Evolutionary conservation across 2,113 vertebrate genomes (phyloP), one percentile per base, ranked within the genome.

Genomic region (Struthidea cinerea): DNA sequence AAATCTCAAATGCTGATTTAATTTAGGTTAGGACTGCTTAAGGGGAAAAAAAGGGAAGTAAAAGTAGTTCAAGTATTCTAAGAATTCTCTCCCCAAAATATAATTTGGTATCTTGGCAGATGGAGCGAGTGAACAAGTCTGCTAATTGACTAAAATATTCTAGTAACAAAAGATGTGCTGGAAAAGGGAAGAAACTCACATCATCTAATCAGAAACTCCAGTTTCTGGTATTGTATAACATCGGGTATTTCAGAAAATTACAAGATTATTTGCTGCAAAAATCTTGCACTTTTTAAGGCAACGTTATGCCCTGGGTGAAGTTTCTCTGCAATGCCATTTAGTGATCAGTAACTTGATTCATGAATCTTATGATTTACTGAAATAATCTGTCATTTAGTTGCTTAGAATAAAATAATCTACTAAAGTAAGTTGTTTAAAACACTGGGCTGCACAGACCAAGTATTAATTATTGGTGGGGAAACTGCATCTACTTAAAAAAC

Each of bases 121-220:
- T 91, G 78, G 87, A 64, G 87, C 76, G 74, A 84, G 49, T 11
- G 74, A 95, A 89, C 55, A 79, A 75, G 50, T 49, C 55, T 87
- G 46, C 70, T 91, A 96, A 93, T 75, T 83, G 85, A 94, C 84
- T 80, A 87, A 89, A 92, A 90, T 90, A 96, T 53, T 79, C 80
- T 49, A 85, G 82, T 92, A 95, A 91, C 64, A 84, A 95, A 97
- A 94, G 73, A 84, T 63, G 49, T 75, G 52, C 56, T 84, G 61
- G 55, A 71, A 88, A 78, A 81, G 24, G 35, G 84, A 88, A 81
- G 82, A 53, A 65, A 89, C 41, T 67, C 52, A 14, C 26, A 73
- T 10, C 9, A 60, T 14, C n/a, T 57, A 67, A 63, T 78, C 79
- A 92, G 60, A 84, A 73, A 92, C 27, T 46, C 52, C 44, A 26